Evolutionary conservation across 2,113 vertebrate genomes (phyloP), one percentile per base, ranked within the genome.

Genomic region (Peromyscus maniculatus): DNA sequence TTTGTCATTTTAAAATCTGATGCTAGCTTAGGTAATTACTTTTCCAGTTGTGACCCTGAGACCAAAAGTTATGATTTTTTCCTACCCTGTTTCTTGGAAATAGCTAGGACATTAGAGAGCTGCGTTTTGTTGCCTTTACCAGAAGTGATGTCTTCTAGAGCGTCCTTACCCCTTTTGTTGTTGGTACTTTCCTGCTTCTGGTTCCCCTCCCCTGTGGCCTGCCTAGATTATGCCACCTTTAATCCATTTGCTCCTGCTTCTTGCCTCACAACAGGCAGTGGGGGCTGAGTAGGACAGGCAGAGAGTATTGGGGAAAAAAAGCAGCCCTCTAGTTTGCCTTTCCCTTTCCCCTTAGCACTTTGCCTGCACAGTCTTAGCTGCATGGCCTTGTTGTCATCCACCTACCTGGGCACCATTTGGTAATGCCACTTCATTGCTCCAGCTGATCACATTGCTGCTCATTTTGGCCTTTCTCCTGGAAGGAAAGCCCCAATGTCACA

Each of bases 1-100:
- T 97, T 71, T 92, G 96, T 95, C 92, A 92, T 97, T 97, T 97
- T 96, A 95, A 95, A 94, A 94, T 96, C 92, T 79, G 31, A 43
- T 74, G 69, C 67, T 75, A 79, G 75, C 92, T 95, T 43, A 93
- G 87, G 46, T 93, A 94, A 94, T 97, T 97, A 91, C 86, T 91
- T 95, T 96, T 88, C 92, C 55, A 89, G 67, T 28, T 97, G 87
- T 97, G 96, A 96, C 89, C 91, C 91, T 52, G 64, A 96, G 92
- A 97, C 64, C 80, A 21, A n/a, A 93, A 82, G 28, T 95, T 90
- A 28, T 6, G 22, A 39, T 8, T 87, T 49, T 9, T 62, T 9
- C 39, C 67, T n/a, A 57, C 21, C 39, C 11, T 43, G 2, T 64
- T 92, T 97, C 91, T 46, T n/a, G 31, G 57, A 75, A 89, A 46